Percentiles rank a stretch among this genome's conserved stretches.
These are phyloP conservation scores for Calephelis virginiensis DNA, from an alignment of 1,140 invertebrate genomes.

Conservation along the genomic window DNA sequence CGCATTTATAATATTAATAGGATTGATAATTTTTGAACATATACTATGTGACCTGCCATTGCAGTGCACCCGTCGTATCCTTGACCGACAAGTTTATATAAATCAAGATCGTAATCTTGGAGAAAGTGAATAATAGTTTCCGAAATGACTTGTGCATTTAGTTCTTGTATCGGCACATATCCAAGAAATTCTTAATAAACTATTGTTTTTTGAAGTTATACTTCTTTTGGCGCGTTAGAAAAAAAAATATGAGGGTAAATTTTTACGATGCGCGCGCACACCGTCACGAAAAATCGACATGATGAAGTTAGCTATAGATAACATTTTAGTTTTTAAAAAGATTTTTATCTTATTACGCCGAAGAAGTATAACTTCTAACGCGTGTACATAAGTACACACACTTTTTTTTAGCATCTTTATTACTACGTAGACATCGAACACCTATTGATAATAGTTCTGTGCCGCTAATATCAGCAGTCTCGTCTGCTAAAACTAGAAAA, in stretches of 20 bases:
- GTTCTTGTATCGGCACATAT: not conserved
- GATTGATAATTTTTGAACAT: not conserved
- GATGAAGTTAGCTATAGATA: too few species aligned
- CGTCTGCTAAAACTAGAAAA: conserved; percentile 21
- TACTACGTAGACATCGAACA: conserved; percentile 18
- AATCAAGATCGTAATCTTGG: not conserved
- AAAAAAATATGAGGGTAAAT: too few species aligned
- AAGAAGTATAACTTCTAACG: too few species aligned
- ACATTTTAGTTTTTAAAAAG: too few species aligned
- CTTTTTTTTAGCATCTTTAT: not conserved
- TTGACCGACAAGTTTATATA: not conserved
- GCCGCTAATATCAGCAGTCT: conserved; percentile 21
- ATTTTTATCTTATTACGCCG: too few species aligned
- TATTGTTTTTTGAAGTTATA: too few species aligned
- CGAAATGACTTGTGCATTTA: too few species aligned
- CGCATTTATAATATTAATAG: too few species aligned
- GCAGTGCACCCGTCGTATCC: not conserved
- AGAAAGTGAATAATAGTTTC: not conserved
- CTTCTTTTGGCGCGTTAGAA: too few species aligned
- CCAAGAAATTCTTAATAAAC: not conserved
- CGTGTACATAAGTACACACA: too few species aligned
- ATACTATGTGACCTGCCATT: not conserved
- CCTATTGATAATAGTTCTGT: conserved; percentile 23
- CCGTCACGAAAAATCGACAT: too few species aligned
- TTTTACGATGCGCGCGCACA: too few species aligned